Conservation (phyloP, 2,888 invertebrate species). For the Andrena camellia region DNA sequence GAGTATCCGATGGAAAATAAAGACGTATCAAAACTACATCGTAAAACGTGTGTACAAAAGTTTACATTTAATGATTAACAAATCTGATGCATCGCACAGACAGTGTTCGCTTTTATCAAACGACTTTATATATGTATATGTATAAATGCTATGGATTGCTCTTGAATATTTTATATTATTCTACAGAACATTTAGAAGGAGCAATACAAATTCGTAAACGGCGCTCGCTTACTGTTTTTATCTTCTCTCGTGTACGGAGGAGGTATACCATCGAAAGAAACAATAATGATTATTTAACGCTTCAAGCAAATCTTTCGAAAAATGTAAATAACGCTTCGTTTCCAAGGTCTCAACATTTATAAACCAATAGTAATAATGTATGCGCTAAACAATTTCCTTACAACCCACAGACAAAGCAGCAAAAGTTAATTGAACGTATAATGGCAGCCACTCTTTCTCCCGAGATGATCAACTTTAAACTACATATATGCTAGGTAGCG, state of each 20-base stretch:
- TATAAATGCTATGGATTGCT: slow-evolving; percentile 62
- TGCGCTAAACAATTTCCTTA: slow-evolving; percentile 35
- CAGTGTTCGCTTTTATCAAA: slow-evolving; percentile 50
- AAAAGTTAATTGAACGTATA: slow-evolving; percentile 26
- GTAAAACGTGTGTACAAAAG: slow-evolving; percentile 60
- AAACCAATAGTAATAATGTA: slow-evolving; percentile 41
- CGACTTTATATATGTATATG: slow-evolving; percentile 44
- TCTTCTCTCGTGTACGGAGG: slow-evolving; percentile 7
- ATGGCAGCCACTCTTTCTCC: slow-evolving; percentile 6
- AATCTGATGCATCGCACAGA: slow-evolving; percentile 50
- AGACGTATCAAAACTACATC: slow-evolving; percentile 63
- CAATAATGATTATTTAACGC: slow-evolving; percentile 9
- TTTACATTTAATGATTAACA: slow-evolving; percentile 60
- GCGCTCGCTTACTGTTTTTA: neutral
- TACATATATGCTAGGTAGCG: neutral
- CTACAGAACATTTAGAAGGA: slow-evolving; percentile 44
- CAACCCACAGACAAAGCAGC: slow-evolving; percentile 26
- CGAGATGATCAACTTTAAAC: slow-evolving; percentile 9
- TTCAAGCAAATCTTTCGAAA: slow-evolving; percentile 18
- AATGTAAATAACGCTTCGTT: slow-evolving; percentile 16
- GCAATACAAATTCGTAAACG: slow-evolving; percentile 33
- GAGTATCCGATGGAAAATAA: slow-evolving; percentile 59
- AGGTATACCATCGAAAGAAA: slow-evolving; percentile 26
- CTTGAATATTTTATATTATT: slow-evolving; percentile 50
- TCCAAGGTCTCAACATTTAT: slow-evolving; percentile 36